A percentile compares a stretch with the other conserved stretches of the same genome.
These are phyloP conservation scores for Hirudo medicinalis DNA, from an alignment of 1,140 invertebrate genomes.

Conservation along the genomic window DNA sequence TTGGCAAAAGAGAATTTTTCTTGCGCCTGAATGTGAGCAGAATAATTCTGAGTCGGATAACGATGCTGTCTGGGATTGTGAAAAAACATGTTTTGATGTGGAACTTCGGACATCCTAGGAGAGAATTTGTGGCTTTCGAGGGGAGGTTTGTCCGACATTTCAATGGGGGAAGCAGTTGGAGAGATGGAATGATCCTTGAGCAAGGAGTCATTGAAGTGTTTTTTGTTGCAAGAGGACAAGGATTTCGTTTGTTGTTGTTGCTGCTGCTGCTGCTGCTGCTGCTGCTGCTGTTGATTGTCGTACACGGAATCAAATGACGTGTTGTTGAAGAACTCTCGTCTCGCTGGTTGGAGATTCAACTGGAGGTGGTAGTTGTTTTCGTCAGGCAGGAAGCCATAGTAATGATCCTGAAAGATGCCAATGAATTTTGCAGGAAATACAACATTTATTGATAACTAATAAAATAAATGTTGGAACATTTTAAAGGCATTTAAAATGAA, in stretches of 20 bases:
- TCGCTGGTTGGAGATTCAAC: not conserved
- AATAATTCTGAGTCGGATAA: constrained; percentile 4
- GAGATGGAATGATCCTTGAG: not conserved
- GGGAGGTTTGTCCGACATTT: not conserved
- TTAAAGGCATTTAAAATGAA: no score
- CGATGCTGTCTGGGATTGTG: not conserved
- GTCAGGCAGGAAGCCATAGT: constrained; percentile 8
- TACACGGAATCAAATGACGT: not conserved
- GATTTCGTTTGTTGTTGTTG: not conserved
- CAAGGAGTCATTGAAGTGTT: not conserved
- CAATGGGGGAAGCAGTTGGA: not conserved
- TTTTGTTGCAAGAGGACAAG: constrained; percentile 3
- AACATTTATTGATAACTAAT: no score
- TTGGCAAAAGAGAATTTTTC: constrained; percentile 1
- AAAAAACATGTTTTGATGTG: not conserved
- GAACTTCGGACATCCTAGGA: not conserved
- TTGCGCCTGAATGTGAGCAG: not conserved
- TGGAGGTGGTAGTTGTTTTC: constrained; percentile 1
- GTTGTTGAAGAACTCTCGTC: not conserved
- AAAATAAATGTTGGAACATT: no score
- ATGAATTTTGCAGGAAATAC: no score
- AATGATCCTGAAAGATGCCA: not conserved
- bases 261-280: not conserved
- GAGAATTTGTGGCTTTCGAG: not conserved
- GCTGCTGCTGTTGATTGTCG: not conserved